Percentiles rank a stretch among this genome's conserved stretches.
phyloP scores from a whole-genome alignment of 2,113 vertebrate species.

The Ochotona princeps region DNA sequence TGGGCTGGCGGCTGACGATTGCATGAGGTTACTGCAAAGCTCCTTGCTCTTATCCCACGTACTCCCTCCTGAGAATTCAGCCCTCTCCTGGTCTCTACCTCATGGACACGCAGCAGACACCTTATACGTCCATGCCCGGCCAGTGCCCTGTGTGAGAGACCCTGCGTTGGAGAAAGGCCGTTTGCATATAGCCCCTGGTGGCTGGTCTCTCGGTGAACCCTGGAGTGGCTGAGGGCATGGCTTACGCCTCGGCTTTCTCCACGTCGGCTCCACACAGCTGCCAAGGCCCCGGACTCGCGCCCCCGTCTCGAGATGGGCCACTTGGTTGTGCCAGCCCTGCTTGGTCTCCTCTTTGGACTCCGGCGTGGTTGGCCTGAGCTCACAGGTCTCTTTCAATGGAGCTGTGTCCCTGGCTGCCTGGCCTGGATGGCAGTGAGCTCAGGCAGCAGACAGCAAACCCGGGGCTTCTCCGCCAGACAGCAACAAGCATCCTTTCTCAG shows the following conservation, averaged over 20 bases:
- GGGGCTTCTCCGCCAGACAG: conserved; percentile 54
- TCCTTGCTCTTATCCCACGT: too few species aligned
- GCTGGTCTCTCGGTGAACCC: neutral
- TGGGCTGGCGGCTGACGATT: rapidly evolving
- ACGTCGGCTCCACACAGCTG: neutral
- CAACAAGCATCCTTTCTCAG: conserved; percentile 46
- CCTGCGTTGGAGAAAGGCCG: neutral
- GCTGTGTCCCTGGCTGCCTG: conserved; percentile 58
- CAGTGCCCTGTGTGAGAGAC: neutral
- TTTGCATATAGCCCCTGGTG: neutral
- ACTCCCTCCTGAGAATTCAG: neutral
- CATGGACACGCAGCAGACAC: neutral
- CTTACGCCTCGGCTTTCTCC: neutral
- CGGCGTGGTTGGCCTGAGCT: conserved; percentile 25
- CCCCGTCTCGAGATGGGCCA: conserved; percentile 21
- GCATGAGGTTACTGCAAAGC: rapidly evolving
- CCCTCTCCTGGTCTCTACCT: neutral
- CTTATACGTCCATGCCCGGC: rapidly evolving
- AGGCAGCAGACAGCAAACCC: conserved; percentile 20
- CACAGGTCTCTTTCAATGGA: conserved; percentile 66
- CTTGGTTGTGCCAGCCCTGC: conserved; percentile 50
- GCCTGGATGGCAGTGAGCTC: neutral
- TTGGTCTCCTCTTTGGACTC: conserved; percentile 58
- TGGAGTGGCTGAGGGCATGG: rapidly evolving
- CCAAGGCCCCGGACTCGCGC: neutral